Base-by-base conservation (phyloP, 2,797 vertebrate species). In the Caiman crocodilus region DNA sequence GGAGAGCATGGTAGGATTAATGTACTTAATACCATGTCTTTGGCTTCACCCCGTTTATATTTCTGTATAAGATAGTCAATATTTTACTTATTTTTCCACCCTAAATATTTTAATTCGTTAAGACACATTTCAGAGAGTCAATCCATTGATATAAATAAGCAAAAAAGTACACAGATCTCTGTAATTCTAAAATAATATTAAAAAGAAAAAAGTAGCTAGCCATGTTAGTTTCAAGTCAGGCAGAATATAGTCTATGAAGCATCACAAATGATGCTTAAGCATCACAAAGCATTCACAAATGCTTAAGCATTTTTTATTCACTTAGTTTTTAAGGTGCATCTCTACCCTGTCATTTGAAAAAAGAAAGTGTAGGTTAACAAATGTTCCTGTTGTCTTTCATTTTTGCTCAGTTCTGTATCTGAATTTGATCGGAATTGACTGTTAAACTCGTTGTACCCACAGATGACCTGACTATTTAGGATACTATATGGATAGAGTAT, bases 381-480 rank as follows among this genome's bases (percentile, higher is more conserved):
- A 85, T 91, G 84, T 91, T 20, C 7, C 67, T 84, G 25, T 60
- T 89, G 77, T 18, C 3, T 79, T 93, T 83, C 87, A 26, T n/a
- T 93, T 94, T 85, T 81, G 17, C 5, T 61, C 73, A 76, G 42
- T 59, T 87, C 5, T 83, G 2, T 82, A 95, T 14, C 12, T 64
- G 2, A 42, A 12, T 89, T 16, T 42, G 23, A 50, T 73, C 21
- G 25, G 35, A 14, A 73, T 25, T 26, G 35, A 50, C 42, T 14
- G 14, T 25, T 25, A 50, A 26, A 50, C 26, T 73, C 69, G 16
- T 35, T 42, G 9, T 7, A 25, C 21, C 35, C 21, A 26, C 21
- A 25, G 13, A 42, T 13, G 42, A 50, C 42, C 80, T 91, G 55
- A 78, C 69, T 92, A 82, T 84, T 88, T 82, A 81, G 11, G 25